phyloP scores from a whole-genome alignment of 2,797 vertebrate species.

The Miichthys miiuy region DNA sequence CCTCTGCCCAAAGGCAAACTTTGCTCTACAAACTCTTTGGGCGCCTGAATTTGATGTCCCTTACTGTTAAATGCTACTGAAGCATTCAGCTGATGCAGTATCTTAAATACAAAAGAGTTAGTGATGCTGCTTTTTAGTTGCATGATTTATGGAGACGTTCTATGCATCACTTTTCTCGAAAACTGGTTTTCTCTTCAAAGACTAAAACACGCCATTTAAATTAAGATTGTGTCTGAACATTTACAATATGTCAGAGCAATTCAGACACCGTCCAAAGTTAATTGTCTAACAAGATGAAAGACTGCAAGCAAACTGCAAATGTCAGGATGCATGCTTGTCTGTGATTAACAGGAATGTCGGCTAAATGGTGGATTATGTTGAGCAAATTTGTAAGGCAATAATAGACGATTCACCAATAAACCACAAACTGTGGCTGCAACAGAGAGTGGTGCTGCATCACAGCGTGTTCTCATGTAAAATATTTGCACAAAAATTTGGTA shows the following conservation, averaged over 20 bases:
- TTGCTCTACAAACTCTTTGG: constrained; percentile 1
- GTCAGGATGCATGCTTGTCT: constrained; percentile 13
- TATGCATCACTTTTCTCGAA: neutral
- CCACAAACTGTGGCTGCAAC: neutral
- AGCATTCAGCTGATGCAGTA: neutral
- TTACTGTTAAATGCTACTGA: no score
- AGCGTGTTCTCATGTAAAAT: no score
- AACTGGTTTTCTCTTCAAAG: constrained; percentile 15
- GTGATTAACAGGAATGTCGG: constrained; percentile 18
- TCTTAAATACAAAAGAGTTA: neutral
- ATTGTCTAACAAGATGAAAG: constrained; percentile 38
- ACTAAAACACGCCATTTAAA: constrained; percentile 12
- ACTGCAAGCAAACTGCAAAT: constrained; percentile 34
- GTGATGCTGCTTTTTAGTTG: neutral
- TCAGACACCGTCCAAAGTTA: constrained; percentile 33
- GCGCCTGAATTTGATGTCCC: neutral
- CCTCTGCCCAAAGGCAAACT: neutral
- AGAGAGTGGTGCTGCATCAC: neutral
- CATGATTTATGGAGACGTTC: constrained; percentile 14
- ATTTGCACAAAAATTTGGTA: neutral
- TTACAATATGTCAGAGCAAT: constrained; percentile 31
- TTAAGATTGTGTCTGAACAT: constrained; percentile 27
- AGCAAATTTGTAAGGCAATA: neutral
- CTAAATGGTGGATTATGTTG: constrained; percentile 30
- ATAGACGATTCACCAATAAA: constrained; percentile 2